Evolutionary conservation across 2,888 invertebrate species (phyloP), one percentile per base, ranked within the genome.

Genomic region (Tolmerus cingulatus): DNA sequence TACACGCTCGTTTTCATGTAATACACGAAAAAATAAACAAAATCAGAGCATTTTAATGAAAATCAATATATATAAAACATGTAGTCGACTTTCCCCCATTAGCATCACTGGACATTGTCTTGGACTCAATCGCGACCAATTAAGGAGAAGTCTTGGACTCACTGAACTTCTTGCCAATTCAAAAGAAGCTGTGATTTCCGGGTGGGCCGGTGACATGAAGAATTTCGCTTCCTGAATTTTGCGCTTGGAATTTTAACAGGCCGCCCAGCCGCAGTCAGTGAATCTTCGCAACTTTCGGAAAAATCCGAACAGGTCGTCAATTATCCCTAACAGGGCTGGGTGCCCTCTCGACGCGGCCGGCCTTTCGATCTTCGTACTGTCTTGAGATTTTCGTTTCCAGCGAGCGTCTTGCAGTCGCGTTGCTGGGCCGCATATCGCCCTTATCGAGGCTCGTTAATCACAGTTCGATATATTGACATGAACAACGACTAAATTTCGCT

Each of bases 361-460:
- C 14, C 34, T 57, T 57, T 82, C 79, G 14, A 66, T 27, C 19
- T 46, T 12, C 66, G 66, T 66, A 12, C 66, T 27, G 66, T 66
- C 66, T 66, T 66, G 27, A 66, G 66, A 66, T 66, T 66, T 66
- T 66, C 27, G 27, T 27, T 66, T 23, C 3, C 4, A n/a, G 23
- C 19, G 43, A 27, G 4, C 46, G 19, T 79, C 51, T 27, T 79
- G 27, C 23, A 57, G 82, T 66, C 57, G 82, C 30, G 40, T 82
- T 82, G 57, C 57, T 55, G 30, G 5, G 57, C 82, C 82, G 19
- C 27, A 66, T 66, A 66, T 27, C 66, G 19, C 66, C 27, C 57
- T 86, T 86, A 86, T 86, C 86, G 55, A 57, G 14, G 77, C 86
- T 86, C 86, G 86, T 86, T 86, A 86, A 86, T 86, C 86, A 86